Percentiles rank a stretch among this genome's conserved stretches.
These are phyloP conservation scores for Brenthis hecate DNA, from an alignment of 2,888 invertebrate genomes.

Conservation along the genomic window DNA sequence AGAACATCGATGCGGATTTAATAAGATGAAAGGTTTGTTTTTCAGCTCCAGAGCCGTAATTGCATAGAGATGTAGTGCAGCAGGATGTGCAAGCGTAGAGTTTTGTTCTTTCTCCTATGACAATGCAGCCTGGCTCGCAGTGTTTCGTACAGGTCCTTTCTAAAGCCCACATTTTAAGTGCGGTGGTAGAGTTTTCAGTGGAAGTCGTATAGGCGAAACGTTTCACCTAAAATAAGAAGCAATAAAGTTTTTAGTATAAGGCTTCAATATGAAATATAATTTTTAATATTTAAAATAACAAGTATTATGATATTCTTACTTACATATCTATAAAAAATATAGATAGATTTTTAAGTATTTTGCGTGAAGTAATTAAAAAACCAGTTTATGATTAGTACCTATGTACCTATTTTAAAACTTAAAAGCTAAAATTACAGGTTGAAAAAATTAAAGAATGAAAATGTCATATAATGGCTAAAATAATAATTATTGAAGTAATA, in stretches of 20 bases:
- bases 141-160: slow-evolving; percentile 91
- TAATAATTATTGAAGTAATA: too few species aligned
- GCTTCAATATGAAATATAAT: neutral
- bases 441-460: too few species aligned
- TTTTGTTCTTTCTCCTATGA: slow-evolving; percentile 94
- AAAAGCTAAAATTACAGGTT: too few species aligned
- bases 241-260: neutral
- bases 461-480: too few species aligned
- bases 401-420: too few species aligned
- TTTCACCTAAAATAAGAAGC: slow-evolving; percentile 83
- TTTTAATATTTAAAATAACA: neutral
- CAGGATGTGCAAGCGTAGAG: slow-evolving; percentile 94
- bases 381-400: too few species aligned
- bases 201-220: slow-evolving; percentile 92
- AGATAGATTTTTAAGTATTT: neutral
- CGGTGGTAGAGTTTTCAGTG: slow-evolving; percentile 89
- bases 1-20: slow-evolving; percentile 15
- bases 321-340: neutral
- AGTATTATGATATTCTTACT: neutral
- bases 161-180: slow-evolving; percentile 89
- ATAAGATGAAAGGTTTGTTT: slow-evolving; percentile 20
- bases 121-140: slow-evolving; percentile 94
- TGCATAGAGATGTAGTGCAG: slow-evolving; percentile 90
- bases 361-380: neutral
- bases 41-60: slow-evolving; percentile 84